Evolutionary conservation across 1,140 invertebrate species (phyloP), one percentile per base, ranked within the genome.

Genomic region (Heliconius himera): DNA sequence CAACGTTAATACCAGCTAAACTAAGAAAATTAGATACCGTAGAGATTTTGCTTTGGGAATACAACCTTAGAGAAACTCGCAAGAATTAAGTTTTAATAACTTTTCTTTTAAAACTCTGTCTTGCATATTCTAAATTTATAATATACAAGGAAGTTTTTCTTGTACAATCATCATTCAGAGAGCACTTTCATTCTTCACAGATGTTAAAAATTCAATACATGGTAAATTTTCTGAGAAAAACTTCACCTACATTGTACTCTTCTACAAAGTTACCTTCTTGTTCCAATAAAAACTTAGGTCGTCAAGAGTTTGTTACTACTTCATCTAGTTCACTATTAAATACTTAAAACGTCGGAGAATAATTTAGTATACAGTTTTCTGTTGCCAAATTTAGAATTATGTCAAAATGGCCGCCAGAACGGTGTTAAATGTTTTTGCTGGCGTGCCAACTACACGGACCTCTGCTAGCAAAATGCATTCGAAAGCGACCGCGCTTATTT

Each of bases 371-470:
- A 51, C 49, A 33, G 41, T 60, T 71, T 29, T 38, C 71, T n/a
- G 26, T 76, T 49, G 36, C 46, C 49, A 41, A 75, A 66, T 26
- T 41, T 22, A 75, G 38, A 38, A 36, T 6, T 66, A 80, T 76
- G 22, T 41, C 54, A 81, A 77, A 81, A 74, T 56, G 72, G 51
- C 72, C 56, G 70, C 29, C 22, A 70, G 66, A 76, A 78, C 72
- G 51, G 73, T 81, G 76, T 81, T 66, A 81, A 78, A 36, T 49
- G 41, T 78, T 81, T 81, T 78, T 78, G 66, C n/a, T 75, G 60
- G 46, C 60, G 70, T 81, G 54, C 51, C 70, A 72, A 77, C 54
- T 22, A 77, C 77, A 76, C 46, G 60, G 75, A 41, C 33, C 51
- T 26, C 16, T 78, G 75, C 78, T 81, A 78, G 71, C 73, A 76